Percentiles rank a stretch among this genome's conserved stretches.
Evolutionary conservation across 2,888 invertebrate species (phyloP).

Genomic region (Leptura quadrifasciata): DNA sequence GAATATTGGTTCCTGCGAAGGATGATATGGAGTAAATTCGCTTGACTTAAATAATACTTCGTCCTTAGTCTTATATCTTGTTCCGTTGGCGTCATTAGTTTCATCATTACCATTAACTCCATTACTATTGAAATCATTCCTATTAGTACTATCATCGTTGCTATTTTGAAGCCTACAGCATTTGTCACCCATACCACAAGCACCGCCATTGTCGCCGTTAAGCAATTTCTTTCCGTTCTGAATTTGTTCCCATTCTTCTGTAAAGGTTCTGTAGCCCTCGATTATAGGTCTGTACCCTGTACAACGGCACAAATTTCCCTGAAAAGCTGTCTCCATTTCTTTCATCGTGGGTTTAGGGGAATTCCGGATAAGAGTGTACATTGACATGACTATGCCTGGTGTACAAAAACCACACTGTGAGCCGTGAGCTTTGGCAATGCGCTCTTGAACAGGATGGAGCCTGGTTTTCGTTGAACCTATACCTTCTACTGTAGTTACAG

Average conservation of each 20-base stretch:
- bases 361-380: constrained; percentile 90
- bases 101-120: neutral
- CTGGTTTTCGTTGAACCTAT: constrained; percentile 88
- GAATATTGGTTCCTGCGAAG: constrained; percentile 92
- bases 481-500: constrained; percentile 95
- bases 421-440: constrained; percentile 92
- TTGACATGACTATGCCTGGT: constrained; percentile 94
- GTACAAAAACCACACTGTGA: constrained; percentile 92
- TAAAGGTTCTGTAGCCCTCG: constrained; percentile 91
- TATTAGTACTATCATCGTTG: neutral
- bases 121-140: neutral
- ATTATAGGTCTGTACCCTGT: constrained; percentile 96
- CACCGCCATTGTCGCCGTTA: constrained; percentile 52
- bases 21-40: constrained; percentile 84
- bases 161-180: constrained; percentile 77
- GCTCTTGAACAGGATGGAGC: constrained; percentile 91
- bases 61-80: constrained; percentile 50
- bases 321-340: constrained; percentile 87
- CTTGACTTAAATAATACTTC: constrained; percentile 77
- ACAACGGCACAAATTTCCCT: constrained; percentile 92
- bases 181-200: constrained; percentile 79
- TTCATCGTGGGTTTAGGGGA: constrained; percentile 82
- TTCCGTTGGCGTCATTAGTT: too few relatives aligned
- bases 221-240: constrained; percentile 62
- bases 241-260: constrained; percentile 81